Evolutionary conservation across 2,113 vertebrate species (phyloP), one percentile per base, ranked within the genome.

Genomic region (Apaloderma vittatum): DNA sequence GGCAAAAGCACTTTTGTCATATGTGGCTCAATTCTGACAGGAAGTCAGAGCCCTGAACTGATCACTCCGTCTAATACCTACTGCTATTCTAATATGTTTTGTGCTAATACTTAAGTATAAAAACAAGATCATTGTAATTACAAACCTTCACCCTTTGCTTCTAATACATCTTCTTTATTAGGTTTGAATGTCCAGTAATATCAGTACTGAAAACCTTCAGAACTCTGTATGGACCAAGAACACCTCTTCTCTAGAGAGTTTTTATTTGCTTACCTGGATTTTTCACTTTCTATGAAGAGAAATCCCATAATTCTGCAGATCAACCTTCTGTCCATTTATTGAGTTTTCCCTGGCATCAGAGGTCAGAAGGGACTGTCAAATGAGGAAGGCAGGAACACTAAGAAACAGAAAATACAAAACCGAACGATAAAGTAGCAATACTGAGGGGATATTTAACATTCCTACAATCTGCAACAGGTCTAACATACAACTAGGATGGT

Each of bases 391-490:
- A 0, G 90, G 77, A 95, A 96, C 67, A 88, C 77, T 79, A 95
- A 82, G 73, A 96, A 96, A 92, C 46, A 88, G 91, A 96, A 97
- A 94, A 93, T 83, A 90, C 51, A 72, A 97, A 96, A 97, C 84
- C 22, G 12, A 20, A 54, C 36, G 72, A 81, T 94, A 82, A 96
- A 95, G 74, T 54, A 32, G 32, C 40, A 79, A 76, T 79, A n/a
- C 34, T 57, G 27, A 77, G 86, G 52, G 86, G n/a, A 62, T 48
- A 70, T 73, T 93, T 84, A 87, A 65, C 30, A 54, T 66, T 65
- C 55, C 30, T 48, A 51, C 62, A 91, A 75, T 23, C 51, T 77
- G n/a, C 32, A n/a, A 62, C 14, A 73, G 74, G 48, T 73, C 87
- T 84, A 61, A n/a, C 52, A 79, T 37, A 67, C 18, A 32, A 55